A percentile compares a stretch with the other conserved stretches of the same genome.
These are phyloP conservation scores for Nanorana parkeri DNA, from an alignment of 2,113 vertebrate species.

Conservation along the genomic window DNA sequence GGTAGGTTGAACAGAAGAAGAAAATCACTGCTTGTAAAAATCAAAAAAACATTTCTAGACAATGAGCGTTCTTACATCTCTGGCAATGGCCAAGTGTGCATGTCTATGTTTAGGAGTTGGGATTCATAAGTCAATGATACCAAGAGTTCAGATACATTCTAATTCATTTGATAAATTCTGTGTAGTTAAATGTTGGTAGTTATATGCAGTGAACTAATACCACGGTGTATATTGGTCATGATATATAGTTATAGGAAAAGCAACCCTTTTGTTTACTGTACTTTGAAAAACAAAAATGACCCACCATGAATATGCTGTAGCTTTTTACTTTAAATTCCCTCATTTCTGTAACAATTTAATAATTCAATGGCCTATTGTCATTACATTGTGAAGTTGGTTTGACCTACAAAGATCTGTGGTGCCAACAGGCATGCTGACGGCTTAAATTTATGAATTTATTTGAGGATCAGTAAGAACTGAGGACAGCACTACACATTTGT, in stretches of 20 bases:
- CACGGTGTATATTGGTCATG: slow-evolving; percentile 42
- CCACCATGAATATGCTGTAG: background rate
- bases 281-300: slow-evolving; percentile 7
- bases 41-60: slow-evolving; percentile 36
- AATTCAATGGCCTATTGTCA: background rate
- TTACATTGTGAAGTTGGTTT: too few species aligned
- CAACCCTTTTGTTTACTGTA: slow-evolving; percentile 43
- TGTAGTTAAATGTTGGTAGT: slow-evolving; percentile 57
- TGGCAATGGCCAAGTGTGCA: slow-evolving; percentile 63
- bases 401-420: too few species aligned
- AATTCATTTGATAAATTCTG: slow-evolving; percentile 58
- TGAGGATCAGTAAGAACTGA: too few species aligned
- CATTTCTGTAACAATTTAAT: background rate
- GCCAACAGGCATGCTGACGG: too few species aligned
- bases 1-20: slow-evolving; percentile 61
- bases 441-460: too few species aligned
- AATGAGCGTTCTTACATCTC: slow-evolving; percentile 34
- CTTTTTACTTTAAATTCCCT: background rate
- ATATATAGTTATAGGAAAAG: slow-evolving; percentile 37
- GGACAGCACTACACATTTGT: too few species aligned
- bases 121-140: slow-evolving; percentile 50
- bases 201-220: slow-evolving; percentile 53
- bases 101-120: slow-evolving; percentile 64
- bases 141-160: slow-evolving; percentile 36
- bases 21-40: slow-evolving; percentile 43